These are phyloP conservation scores for Exephanes ischioxanthus DNA, from an alignment of 2,888 invertebrate genomes.

Conservation along the genomic window DNA sequence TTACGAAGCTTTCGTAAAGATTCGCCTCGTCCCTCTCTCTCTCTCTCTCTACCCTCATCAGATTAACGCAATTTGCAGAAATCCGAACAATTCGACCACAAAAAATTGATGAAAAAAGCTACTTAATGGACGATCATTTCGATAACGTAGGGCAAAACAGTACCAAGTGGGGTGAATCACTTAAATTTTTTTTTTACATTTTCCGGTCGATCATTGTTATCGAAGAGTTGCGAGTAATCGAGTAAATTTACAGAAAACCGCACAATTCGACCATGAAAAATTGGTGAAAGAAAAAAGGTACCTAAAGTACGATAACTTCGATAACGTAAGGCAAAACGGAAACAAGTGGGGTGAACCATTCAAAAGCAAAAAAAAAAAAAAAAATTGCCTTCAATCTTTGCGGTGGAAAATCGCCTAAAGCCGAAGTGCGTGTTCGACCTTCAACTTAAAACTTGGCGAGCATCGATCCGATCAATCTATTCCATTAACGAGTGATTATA, in stretches of 20 bases:
- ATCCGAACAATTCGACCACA: not conserved
- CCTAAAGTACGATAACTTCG: not conserved
- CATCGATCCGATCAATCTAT: not conserved
- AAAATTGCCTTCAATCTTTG: not conserved
- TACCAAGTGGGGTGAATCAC: not conserved
- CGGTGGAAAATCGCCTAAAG: not conserved
- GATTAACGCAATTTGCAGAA: not conserved
- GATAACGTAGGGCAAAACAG: not conserved
- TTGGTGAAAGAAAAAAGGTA: not conserved
- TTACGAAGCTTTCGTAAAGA: slow-evolving; percentile 72
- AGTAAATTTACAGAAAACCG: not conserved
- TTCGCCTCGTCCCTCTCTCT: not conserved
- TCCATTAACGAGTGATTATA: not conserved
- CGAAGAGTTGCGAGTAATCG: not conserved
- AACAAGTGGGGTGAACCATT: not conserved
- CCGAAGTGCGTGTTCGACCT: not conserved
- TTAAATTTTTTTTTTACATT: not conserved
- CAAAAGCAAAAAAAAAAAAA: not conserved
- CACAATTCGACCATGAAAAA: not conserved
- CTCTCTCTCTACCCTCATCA: not conserved
- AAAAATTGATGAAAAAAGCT: not conserved
- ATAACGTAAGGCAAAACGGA: not conserved
- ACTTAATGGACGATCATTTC: not conserved
- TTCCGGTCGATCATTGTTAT: not conserved
- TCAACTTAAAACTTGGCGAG: not conserved